Evolutionary conservation across 2,888 invertebrate genomes (phyloP).

Genomic region (Zelleria hepariella): DNA sequence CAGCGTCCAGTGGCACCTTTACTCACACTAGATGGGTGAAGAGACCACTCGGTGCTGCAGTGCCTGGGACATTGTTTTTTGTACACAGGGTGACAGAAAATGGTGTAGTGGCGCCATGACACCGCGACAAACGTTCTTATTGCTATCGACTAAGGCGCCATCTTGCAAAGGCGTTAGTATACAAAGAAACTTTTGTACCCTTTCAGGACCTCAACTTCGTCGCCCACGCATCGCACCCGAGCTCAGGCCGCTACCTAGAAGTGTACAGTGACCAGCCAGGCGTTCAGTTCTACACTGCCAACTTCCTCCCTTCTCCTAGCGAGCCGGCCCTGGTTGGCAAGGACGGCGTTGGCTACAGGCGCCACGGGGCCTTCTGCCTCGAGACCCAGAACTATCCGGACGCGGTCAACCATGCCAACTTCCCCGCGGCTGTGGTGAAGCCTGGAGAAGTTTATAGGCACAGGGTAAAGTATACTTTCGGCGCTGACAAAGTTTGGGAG

Average conservation of each 20-base stretch:
- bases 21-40: too few relatives aligned
- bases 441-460: constrained; percentile 82
- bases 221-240: constrained; percentile 74
- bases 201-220: constrained; percentile 44
- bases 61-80: too few relatives aligned
- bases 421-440: constrained; percentile 78
- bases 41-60: too few relatives aligned
- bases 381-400: constrained; percentile 96
- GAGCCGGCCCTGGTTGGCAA: constrained; percentile 50
- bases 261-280: constrained; percentile 90
- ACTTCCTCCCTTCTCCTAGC: constrained; percentile 74
- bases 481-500: constrained; percentile 25
- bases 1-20: too few relatives aligned
- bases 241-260: constrained; percentile 81
- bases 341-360: constrained; percentile 69
- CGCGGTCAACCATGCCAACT: constrained; percentile 84
- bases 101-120: too few relatives aligned
- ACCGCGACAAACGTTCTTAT: too few relatives aligned
- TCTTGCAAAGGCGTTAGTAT: neutral
- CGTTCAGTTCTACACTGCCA: constrained; percentile 90
- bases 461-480: constrained; percentile 79
- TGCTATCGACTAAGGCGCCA: neutral
- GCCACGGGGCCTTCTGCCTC: constrained; percentile 87
- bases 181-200: neutral
- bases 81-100: too few relatives aligned